Conservation (phyloP, 2,797 vertebrate genomes). For the Emys orbicularis region DNA sequence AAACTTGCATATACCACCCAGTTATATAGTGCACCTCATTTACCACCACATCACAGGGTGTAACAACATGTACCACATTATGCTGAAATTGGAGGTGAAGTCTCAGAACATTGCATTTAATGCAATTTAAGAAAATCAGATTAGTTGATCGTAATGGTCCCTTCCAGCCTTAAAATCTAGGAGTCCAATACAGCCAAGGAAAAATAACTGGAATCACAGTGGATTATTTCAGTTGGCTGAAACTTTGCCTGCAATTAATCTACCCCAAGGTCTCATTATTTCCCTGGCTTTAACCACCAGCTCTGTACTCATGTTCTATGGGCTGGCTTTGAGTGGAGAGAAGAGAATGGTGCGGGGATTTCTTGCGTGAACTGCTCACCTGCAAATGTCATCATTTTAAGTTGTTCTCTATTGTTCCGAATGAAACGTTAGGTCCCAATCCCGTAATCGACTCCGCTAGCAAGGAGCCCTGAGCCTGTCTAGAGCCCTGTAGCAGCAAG, state of each 20-base stretch:
- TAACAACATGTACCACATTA: neutral
- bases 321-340: neutral
- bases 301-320: neutral
- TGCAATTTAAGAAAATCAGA: neutral
- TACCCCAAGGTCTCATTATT: neutral
- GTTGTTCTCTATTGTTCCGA: neutral
- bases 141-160: neutral
- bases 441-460: neutral
- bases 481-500: neutral
- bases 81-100: neutral
- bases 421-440: neutral
- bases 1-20: neutral
- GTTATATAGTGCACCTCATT: neutral
- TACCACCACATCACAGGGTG: neutral
- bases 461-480: neutral
- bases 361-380: accelerated
- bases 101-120: neutral
- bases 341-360: neutral
- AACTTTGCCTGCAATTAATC: neutral
- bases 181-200: neutral
- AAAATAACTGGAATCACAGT: accelerated
- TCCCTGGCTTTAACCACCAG: neutral
- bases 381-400: accelerated
- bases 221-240: neutral
- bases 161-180: neutral